Evolutionary conservation across 2,113 vertebrate species (phyloP), one percentile per base, ranked within the genome.

Genomic region (Bambusicola thoracicus): DNA sequence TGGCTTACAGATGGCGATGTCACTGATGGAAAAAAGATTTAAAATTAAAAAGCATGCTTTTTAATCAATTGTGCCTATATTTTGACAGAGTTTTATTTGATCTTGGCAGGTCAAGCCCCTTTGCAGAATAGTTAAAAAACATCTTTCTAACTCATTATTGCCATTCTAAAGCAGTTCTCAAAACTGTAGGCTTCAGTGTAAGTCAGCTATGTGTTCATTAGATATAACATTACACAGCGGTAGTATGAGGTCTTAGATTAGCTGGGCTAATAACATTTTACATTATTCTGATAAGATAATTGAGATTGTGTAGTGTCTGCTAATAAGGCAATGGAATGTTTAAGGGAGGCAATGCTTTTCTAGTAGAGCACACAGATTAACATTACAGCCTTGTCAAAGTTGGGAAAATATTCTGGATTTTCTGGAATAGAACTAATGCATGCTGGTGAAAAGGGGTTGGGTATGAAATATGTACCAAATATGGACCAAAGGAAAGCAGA

Each of bases 21-120:
- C 94, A 92, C 88, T 96, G 75, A 70, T 40, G 78, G 74, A 94
- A 93, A 93, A 94, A 89, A 85, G 13, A 88, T 84, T 85, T 93
- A 96, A 97, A 95, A 91, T 69, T 92, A 81, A 96, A 97, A 89
- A 92, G 34, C 78, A 82, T 91, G 79, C 96, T 97, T n/a, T n/a
- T n/a, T 96, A 96, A 93, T 92, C 79, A 92, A 53, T 95, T 87
- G 86, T 95, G 84, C 82, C 87, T 81, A 41, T 97, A 94, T 97
- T 95, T 96, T 96, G 89, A 96, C 81, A 92, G 82, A 89, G 67
- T 96, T 97, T 96, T 96, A 86, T 97, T 98, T 98, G 94, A 97
- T 97, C 89, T 96, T 97, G 91, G 95, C 95, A 95, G 78, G 67
- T 92, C 63, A 62, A 94, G 78, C 1, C 0, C 59, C 91, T 95